Base-by-base conservation (phyloP, 2,888 invertebrate genomes). In the Marasmarcha lunaedactyla region DNA sequence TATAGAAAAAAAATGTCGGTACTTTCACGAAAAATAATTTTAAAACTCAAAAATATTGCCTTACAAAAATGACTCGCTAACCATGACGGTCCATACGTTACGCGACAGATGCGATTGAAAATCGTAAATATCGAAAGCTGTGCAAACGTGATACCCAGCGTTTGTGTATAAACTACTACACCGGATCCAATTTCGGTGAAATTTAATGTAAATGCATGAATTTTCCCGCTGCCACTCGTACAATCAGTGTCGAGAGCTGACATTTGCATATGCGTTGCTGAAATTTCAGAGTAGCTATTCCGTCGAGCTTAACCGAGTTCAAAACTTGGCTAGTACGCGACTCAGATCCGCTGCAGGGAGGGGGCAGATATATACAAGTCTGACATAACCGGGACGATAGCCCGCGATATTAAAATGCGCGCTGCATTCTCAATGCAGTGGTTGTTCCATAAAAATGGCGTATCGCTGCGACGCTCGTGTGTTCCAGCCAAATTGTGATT, bases 131-230 rank as follows among this genome's bases (percentile, higher is more conserved):
- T 73, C 63, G 62, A 55, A 49, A 55, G 51, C 54, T 40, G 54
- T 48, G 55, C 59, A 54, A 67, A 60, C 66, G 69, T 72, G 72
- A 68, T 71, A 70, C 67, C 62, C 57, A 57, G 58, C 55, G 57
- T 60, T 64, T 63, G 62, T 70, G 71, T 64, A 71, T 72, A 73
- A 71, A 71, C 69, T 71, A 68, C 65, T 61, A 59, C 64, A 59
- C 60, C 63, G 59, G 62, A 73, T 77, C 70, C 73, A 74, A 79
- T 76, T 77, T 74, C 71, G 63, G 65, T 64, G 65, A 73, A 77
- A 79, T 78, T 76, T 81, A 78, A 81, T 79, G 81, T 79, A 74
- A 79, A 83, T 78, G 72, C 74, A 78, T 77, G 78, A 78, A 78
- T 81, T 77, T 78, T 76, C 71, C 71, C 65, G 61, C 65, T 68